Base-by-base conservation (phyloP, 1,140 invertebrate genomes). In the Drosophila sturtevanti region DNA sequence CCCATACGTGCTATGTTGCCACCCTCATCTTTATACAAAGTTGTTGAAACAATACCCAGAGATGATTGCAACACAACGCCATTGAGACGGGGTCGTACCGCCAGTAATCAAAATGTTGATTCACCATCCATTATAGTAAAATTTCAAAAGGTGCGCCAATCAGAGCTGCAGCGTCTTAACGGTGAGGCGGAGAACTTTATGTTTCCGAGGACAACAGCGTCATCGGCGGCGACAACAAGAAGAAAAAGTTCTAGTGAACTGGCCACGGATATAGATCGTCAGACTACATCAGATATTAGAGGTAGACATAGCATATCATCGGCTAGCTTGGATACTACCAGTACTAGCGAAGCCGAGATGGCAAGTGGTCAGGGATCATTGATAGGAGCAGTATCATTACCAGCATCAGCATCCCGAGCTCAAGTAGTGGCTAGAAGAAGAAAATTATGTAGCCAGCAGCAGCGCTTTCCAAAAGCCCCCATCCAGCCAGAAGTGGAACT, bases 171-270 rank as follows among this genome's bases (percentile, higher is more conserved):
- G 0, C 93, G 95, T 16, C 85, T 97, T 1, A 97, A 96, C 65
- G 95, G 96, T 67, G 96, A 97, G 89, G 96, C 96, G 0, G 96
- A 96, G 76, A 96, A 95, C 56, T 97, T 97, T 86, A 95, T 97
- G 94, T 97, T 97, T 89, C 94, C 95, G 0, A 94, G 94, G 68
- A 93, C 94, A 31, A 94, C 94, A 31, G 63, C 63, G 18, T 93
- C 94, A 21, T 62, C 63, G 60, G 67, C 24, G 1, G 7, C 41
- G 0, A 48, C 41, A 9, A 48, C 41, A 11, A 48, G 41, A 21
- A 48, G 41, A 48, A 48, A 48, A 11, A 93, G 93, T 0, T 94
- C 93, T 63, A 91, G 90, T 48, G 91, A 91, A 12, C 34, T 85
- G 12, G 63, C 75, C 14, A 92, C 93, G 76, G 79, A 93, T 81